phyloP scores from a whole-genome alignment of 2,113 vertebrate species.

The Labrus mixtus region DNA sequence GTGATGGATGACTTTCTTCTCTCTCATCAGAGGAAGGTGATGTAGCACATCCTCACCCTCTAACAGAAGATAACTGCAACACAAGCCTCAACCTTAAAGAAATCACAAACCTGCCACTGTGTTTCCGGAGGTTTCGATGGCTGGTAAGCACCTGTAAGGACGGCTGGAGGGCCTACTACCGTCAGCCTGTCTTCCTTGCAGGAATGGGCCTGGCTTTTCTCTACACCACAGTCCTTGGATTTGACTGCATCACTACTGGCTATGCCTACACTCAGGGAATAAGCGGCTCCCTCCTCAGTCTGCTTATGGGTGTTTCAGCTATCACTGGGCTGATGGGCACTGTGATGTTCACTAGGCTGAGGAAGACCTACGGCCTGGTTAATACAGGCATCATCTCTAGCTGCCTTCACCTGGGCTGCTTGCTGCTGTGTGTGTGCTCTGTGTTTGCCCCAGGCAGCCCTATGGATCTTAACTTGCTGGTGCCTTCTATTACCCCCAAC shows the following conservation, averaged over 20 bases:
- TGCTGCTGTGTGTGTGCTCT: conserved; percentile 85
- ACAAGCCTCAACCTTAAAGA: conserved; percentile 60
- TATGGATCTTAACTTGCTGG: conserved; percentile 82
- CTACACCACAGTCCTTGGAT: conserved; percentile 86
- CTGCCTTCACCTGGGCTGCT: conserved; percentile 83
- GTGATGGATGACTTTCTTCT: conserved; percentile 43
- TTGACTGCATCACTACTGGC: conserved; percentile 86
- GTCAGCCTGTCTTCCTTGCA: conserved; percentile 84
- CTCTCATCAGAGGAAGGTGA: conserved; percentile 53
- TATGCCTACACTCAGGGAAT: conserved; percentile 87
- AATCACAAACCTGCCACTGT: conserved; percentile 64
- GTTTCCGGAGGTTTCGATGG: conserved; percentile 69
- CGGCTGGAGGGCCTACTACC: conserved; percentile 84
- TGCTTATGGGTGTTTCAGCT: conserved; percentile 85
- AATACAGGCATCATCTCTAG: conserved; percentile 85
- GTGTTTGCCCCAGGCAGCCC: conserved; percentile 87
- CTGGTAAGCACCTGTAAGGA: conserved; percentile 79
- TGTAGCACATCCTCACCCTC: conserved; percentile 39
- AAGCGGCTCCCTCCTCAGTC: conserved; percentile 86
- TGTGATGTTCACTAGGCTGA: conserved; percentile 84
- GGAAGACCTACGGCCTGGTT: conserved; percentile 82
- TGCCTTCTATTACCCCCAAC: conserved; percentile 71
- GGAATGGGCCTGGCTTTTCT: conserved; percentile 87
- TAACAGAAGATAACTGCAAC: conserved; percentile 67
- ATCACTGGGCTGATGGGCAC: conserved; percentile 84